A percentile compares a stretch with the other conserved stretches of the same genome.
phyloP scores from a whole-genome alignment of 2,797 vertebrate species.

The Microhierax caerulescens region DNA sequence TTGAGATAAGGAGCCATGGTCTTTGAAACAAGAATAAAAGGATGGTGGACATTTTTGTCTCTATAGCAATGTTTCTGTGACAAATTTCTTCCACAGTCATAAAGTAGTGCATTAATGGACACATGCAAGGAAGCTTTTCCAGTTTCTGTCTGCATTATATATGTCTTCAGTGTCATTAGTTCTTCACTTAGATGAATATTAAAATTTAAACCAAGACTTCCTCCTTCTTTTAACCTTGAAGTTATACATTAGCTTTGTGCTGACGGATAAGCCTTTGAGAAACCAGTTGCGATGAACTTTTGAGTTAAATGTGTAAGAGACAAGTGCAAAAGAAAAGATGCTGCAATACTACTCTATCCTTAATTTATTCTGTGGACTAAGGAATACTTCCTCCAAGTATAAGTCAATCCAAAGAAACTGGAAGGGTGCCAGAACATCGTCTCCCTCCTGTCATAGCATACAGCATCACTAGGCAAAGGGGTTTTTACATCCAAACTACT shows the following conservation, averaged over 20 bases:
- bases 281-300: neutral
- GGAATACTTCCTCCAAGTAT: neutral
- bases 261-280: neutral
- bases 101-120: conserved; percentile 18
- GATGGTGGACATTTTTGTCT: neutral
- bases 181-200: conserved; percentile 35
- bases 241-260: neutral
- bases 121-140: neutral
- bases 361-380: neutral
- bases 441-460: neutral
- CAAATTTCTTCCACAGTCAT: neutral
- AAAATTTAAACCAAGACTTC: conserved; percentile 50
- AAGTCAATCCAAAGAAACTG: neutral
- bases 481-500: neutral
- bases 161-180: conserved; percentile 11
- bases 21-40: neutral
- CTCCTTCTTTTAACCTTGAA: conserved; percentile 49
- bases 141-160: conserved; percentile 22
- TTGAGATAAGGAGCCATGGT: neutral
- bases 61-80: neutral
- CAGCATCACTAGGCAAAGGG: neutral
- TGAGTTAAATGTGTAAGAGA: neutral
- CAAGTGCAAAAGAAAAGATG: neutral
- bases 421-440: neutral
- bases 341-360: neutral